A percentile compares a stretch with the other conserved stretches of the same genome.
Evolutionary conservation across 2,888 invertebrate species (phyloP).

Genomic region (Dioctria rufipes): DNA sequence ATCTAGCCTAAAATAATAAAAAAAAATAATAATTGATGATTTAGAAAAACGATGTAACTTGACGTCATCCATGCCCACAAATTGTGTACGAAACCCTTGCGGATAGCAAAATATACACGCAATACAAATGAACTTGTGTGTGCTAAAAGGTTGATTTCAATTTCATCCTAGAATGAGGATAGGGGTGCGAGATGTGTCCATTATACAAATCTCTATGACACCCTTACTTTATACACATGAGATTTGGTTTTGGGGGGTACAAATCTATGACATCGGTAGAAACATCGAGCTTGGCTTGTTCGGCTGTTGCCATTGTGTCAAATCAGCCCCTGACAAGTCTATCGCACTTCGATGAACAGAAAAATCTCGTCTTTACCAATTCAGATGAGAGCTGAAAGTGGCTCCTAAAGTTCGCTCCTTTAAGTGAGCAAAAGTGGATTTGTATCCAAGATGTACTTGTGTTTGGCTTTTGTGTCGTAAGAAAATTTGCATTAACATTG

Average conservation of each 20-base stretch:
- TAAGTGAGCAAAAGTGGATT: constrained; percentile 39
- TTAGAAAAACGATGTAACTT: too few species aligned
- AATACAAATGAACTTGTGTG: too few species aligned
- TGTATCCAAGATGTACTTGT: constrained; percentile 34
- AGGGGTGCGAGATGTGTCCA: constrained; percentile 29
- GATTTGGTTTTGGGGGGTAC: constrained; percentile 36
- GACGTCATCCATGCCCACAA: too few species aligned
- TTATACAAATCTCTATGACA: constrained; percentile 50
- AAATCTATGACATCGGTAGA: constrained; percentile 54
- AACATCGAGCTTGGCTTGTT: constrained; percentile 54
- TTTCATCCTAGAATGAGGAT: background rate
- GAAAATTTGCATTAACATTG: constrained; percentile 54
- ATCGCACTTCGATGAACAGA: constrained; percentile 53
- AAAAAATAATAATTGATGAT: too few species aligned
- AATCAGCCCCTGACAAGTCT: constrained; percentile 54
- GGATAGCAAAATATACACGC: too few species aligned
- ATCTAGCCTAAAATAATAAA: background rate
- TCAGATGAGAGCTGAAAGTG: constrained; percentile 45
- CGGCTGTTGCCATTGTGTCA: constrained; percentile 52
- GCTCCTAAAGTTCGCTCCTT: constrained; percentile 11
- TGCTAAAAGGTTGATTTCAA: constrained; percentile 28
- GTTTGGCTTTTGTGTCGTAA: constrained; percentile 44
- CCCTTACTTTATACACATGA: constrained; percentile 37
- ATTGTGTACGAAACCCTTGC: too few species aligned
- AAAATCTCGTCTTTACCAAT: constrained; percentile 53